Evolutionary conservation across 2,888 invertebrate species (phyloP).

Genomic region (Tenthredo distinguenda): DNA sequence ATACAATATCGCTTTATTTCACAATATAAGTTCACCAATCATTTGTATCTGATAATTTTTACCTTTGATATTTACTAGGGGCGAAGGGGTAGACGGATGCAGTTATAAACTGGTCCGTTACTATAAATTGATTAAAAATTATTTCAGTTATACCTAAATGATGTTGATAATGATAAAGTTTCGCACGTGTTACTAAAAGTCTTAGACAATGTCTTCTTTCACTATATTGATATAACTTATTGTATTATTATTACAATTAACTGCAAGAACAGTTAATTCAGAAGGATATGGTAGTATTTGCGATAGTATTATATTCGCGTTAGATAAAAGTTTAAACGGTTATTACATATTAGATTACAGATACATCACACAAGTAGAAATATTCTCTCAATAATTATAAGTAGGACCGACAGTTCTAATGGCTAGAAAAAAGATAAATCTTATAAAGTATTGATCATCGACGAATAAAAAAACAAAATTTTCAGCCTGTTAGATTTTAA

Average conservation of each 20-base stretch:
- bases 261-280: not conserved
- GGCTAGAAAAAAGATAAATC: slow-evolving; percentile 34
- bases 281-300: not conserved
- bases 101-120: not conserved
- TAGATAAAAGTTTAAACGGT: slow-evolving; percentile 29
- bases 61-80: not conserved
- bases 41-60: not conserved
- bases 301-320: slow-evolving; percentile 24
- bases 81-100: not conserved
- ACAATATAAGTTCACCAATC: not conserved
- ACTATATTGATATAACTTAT: not conserved
- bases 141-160: not conserved
- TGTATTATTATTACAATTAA: not conserved
- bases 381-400: slow-evolving; percentile 8
- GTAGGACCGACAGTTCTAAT: not conserved
- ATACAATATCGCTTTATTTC: not conserved
- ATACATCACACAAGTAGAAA: slow-evolving; percentile 47
- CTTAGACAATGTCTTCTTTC: slow-evolving; percentile 35
- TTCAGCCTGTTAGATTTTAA: slow-evolving; percentile 65
- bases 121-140: not conserved
- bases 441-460: slow-evolving; percentile 41
- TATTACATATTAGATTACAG: slow-evolving; percentile 39
- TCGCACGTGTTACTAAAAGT: slow-evolving; percentile 33
- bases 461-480: slow-evolving; percentile 50
- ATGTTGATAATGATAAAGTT: not conserved